Evolutionary conservation across 2,797 vertebrate species (phyloP).

Genomic region (Notolepis coatsorum): DNA sequence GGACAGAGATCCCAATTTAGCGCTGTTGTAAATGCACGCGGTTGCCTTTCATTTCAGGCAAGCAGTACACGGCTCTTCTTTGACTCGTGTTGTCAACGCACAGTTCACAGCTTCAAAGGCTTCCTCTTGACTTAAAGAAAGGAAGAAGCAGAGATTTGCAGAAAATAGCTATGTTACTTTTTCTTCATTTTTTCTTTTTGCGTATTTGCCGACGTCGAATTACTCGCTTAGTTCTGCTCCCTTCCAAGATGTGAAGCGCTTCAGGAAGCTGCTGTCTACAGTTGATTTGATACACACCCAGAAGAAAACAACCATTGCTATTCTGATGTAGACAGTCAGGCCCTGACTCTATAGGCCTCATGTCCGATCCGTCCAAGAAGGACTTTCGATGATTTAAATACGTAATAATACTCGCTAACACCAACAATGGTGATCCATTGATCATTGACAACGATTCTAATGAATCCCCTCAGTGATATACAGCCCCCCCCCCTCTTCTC

Average conservation of each 20-base stretch:
- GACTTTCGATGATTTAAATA: too few species aligned
- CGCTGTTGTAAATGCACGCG: constrained; percentile 26
- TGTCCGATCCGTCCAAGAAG: too few species aligned
- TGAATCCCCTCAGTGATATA: background rate
- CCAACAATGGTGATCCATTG: background rate
- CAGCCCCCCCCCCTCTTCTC: background rate
- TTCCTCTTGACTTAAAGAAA: background rate
- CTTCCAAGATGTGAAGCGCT: constrained; percentile 28
- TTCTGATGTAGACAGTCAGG: background rate
- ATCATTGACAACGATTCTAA: too few species aligned
- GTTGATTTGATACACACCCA: too few species aligned
- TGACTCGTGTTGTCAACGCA: constrained; percentile 38
- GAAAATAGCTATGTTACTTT: constrained; percentile 12
- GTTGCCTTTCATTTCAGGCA: constrained; percentile 31
- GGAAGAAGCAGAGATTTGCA: constrained; percentile 7
- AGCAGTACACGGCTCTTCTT: constrained; percentile 20
- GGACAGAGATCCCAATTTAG: constrained; percentile 54
- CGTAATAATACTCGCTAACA: too few species aligned
- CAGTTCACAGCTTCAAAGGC: constrained; percentile 53
- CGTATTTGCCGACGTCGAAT: constrained; percentile 48
- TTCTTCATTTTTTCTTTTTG: background rate
- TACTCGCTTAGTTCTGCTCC: constrained; percentile 22
- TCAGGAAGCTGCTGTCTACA: constrained; percentile 21
- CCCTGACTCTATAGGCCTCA: too few species aligned
- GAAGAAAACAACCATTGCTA: too few species aligned